phyloP scores from a whole-genome alignment of 1,140 invertebrate species.

The Laupala kohalensis region DNA sequence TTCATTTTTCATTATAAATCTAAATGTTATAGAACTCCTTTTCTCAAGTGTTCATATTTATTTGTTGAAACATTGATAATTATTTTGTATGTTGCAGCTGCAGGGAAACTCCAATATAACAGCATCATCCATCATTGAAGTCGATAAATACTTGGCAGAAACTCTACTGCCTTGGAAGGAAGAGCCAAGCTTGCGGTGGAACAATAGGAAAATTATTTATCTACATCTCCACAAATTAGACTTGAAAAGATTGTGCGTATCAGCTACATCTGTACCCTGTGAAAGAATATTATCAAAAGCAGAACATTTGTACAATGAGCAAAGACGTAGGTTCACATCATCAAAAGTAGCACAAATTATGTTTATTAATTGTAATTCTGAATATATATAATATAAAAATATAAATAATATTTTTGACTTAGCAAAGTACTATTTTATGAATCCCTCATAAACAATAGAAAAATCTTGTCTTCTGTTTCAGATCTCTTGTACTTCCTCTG shows the following conservation, averaged over 20 bases:
- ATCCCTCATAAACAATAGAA: too few species aligned
- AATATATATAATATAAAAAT: too few species aligned
- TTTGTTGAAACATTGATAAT: too few species aligned
- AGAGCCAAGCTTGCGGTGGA: background rate
- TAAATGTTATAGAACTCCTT: background rate
- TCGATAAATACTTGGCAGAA: background rate
- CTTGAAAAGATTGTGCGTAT: slow-evolving; percentile 18
- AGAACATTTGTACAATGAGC: slow-evolving; percentile 15
- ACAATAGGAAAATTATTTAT: background rate
- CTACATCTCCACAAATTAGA: background rate
- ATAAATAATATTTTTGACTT: too few species aligned
- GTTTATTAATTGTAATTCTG: slow-evolving; percentile 16
- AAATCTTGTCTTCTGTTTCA: too few species aligned
- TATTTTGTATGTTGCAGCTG: too few species aligned
- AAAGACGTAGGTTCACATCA: slow-evolving; percentile 13
- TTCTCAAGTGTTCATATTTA: background rate
- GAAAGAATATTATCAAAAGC: slow-evolving; percentile 22
- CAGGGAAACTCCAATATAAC: background rate
- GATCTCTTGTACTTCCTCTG: too few species aligned
- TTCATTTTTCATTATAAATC: background rate
- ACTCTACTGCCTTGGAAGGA: background rate
- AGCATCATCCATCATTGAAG: background rate
- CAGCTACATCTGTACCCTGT: slow-evolving; percentile 21
- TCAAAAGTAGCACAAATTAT: slow-evolving; percentile 13
- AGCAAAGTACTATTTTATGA: too few species aligned